Evolutionary conservation across 2,113 vertebrate species (phyloP), one percentile per base, ranked within the genome.

Genomic region (Calypte anna): DNA sequence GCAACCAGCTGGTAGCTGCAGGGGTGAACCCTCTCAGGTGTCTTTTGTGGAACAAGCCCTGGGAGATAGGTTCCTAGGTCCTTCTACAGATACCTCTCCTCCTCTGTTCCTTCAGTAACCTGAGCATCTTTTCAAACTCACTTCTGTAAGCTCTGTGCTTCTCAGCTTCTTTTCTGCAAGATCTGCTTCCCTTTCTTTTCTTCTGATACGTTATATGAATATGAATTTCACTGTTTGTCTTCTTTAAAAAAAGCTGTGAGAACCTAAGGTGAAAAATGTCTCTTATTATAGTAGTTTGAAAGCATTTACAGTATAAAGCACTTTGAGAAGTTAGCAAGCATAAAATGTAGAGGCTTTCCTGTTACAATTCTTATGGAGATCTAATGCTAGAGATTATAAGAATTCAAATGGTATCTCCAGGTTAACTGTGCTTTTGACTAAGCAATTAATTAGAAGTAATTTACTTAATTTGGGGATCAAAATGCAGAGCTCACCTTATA

Each of bases 391-490:
- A 53, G 72, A 86, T 91, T 90, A 72, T 15, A 93, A 59, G 46
- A 93, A 93, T 74, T 38, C 20, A 91, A 66, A 66, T 53, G 16
- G 25, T 63, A 50, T 81, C 90, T 88, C 31, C 63, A 91, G 76
- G 23, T 93, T 74, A 91, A 82, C 22, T 80, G 40, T 83, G 16
- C 50, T 91, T 74, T 64, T 84, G 57, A 82, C 57, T 58, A 58
- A 93, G 78, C 54, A 91, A 85, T 86, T 89, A 75, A 88, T 86
- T 81, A 72, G 40, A 90, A 63, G n/a, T 53, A 76, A 89, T 90
- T 87, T 80, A 36, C 38, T 80, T 61, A 62, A 91, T 81, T 90
- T 81, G 53, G 6, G 19, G 30, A 90, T 83, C 72, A 74, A 94
- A 93, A 90, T 33, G 82, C 43, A 86, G 27, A 62, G 11, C 30